Conservation (phyloP, 2,797 vertebrate genomes). For the Phoeniculus purpureus region DNA sequence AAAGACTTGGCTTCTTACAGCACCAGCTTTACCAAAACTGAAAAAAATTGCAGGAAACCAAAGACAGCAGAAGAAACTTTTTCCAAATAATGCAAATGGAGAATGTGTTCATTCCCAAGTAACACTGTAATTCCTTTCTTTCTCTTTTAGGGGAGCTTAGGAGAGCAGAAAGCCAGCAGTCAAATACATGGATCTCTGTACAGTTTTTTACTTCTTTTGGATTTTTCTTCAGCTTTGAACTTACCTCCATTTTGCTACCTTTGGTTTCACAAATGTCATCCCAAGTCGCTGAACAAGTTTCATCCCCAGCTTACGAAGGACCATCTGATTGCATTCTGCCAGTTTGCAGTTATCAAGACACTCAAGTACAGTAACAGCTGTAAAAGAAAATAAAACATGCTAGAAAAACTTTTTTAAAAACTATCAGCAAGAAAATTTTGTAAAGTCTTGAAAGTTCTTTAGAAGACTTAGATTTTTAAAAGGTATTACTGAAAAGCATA, state of each 20-base stretch:
- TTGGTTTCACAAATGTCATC: constrained; percentile 92
- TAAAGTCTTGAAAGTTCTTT: background rate
- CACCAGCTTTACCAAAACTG: background rate
- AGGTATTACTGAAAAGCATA: background rate
- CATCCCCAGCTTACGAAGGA: constrained; percentile 89
- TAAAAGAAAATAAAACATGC: background rate
- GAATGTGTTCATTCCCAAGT: background rate
- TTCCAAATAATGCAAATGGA: background rate
- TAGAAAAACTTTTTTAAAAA: background rate
- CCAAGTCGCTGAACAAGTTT: constrained; percentile 94
- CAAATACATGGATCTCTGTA: background rate
- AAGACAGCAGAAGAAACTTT: background rate
- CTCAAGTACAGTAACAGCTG: constrained; percentile 86
- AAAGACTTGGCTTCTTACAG: background rate
- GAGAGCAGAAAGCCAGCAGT: background rate
- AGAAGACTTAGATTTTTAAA: background rate
- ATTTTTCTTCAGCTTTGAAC: constrained; percentile 16
- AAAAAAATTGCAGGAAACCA: background rate
- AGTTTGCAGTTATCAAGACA: constrained; percentile 86
- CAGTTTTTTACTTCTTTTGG: background rate
- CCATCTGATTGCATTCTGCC: constrained; percentile 86
- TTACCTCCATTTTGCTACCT: constrained; percentile 94
- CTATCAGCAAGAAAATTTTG: background rate
- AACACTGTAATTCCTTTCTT: background rate
- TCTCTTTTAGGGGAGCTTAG: background rate